Conservation (phyloP, 2,797 vertebrate species). For the Fringilla coelebs region DNA sequence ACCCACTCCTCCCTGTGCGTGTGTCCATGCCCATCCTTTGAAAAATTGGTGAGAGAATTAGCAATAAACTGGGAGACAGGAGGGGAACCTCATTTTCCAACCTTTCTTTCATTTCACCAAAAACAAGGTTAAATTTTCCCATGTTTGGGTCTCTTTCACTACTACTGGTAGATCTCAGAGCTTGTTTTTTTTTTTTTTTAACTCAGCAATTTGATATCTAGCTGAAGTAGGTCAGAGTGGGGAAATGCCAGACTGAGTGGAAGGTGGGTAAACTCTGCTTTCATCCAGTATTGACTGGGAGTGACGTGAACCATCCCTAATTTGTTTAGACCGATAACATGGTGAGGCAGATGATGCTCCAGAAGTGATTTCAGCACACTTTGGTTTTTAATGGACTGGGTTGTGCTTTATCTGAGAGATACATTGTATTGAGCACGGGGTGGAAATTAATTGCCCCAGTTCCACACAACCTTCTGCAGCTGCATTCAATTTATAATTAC, state of each 20-base stretch:
- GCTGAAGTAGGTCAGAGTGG: neutral
- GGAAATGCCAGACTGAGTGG: neutral
- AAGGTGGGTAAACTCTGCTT: neutral
- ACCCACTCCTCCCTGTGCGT: rapidly evolving
- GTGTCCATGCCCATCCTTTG: neutral
- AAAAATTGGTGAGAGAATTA: neutral
- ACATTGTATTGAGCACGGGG: neutral
- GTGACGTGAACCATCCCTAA: neutral
- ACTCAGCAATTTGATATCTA: neutral
- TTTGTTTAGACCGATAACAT: neutral
- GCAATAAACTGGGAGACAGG: rapidly evolving
- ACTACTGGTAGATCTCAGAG: neutral
- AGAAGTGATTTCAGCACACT: neutral
- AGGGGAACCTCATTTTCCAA: neutral
- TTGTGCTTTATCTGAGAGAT: neutral
- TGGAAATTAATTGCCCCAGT: neutral
- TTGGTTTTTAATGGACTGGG: neutral
- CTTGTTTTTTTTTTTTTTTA: neutral
- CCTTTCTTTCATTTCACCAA: neutral
- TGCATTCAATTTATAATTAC: slow-evolving; percentile 68
- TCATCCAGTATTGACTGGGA: neutral
- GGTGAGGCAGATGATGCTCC: neutral
- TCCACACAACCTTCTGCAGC: slow-evolving; percentile 63
- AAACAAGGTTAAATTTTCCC: neutral
- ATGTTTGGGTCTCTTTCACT: neutral